A percentile compares a stretch with the other conserved stretches of the same genome.
phyloP scores from a whole-genome alignment of 2,888 invertebrate genomes.

The Macaria notata region DNA sequence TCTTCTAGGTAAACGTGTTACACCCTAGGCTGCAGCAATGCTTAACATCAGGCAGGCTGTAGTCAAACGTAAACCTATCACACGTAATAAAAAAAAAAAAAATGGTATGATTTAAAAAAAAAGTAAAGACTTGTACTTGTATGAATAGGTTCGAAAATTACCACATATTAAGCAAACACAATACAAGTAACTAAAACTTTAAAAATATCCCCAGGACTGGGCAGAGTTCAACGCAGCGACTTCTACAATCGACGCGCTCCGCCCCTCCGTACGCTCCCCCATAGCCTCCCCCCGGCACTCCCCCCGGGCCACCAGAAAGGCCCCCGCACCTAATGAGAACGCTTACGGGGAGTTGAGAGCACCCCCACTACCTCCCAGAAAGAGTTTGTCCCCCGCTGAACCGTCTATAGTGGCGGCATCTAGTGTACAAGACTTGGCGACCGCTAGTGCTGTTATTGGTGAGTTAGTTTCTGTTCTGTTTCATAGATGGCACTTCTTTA shows the following conservation, averaged over 20 bases:
- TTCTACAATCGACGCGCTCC: slow-evolving; percentile 82
- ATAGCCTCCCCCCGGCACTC: slow-evolving; percentile 81
- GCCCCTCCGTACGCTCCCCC: slow-evolving; percentile 77
- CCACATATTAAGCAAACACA: too few species aligned
- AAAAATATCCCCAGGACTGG: slow-evolving; percentile 72
- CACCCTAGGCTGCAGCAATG: too few species aligned
- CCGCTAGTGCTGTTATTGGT: slow-evolving; percentile 44
- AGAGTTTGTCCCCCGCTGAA: slow-evolving; percentile 77
- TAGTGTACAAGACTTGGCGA: slow-evolving; percentile 70
- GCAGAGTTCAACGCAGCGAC: slow-evolving; percentile 85
- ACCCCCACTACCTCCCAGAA: slow-evolving; percentile 82
- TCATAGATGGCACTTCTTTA: too few species aligned
- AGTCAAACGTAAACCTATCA: too few species aligned
- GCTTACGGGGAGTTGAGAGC: slow-evolving; percentile 72
- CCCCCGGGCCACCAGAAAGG: slow-evolving; percentile 57
- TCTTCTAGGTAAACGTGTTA: too few species aligned
- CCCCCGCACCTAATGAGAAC: slow-evolving; percentile 57
- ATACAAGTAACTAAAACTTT: too few species aligned
- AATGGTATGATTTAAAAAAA: too few species aligned
- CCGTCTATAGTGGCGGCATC: slow-evolving; percentile 58
- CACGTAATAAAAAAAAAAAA: too few species aligned
- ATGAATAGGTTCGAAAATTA: too few species aligned
- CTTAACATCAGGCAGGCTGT: too few species aligned
- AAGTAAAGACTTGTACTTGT: too few species aligned
- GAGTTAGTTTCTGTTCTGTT: too few species aligned